Evolutionary conservation across 2,113 vertebrate species (phyloP).

Genomic region (Vireo altiloquus): DNA sequence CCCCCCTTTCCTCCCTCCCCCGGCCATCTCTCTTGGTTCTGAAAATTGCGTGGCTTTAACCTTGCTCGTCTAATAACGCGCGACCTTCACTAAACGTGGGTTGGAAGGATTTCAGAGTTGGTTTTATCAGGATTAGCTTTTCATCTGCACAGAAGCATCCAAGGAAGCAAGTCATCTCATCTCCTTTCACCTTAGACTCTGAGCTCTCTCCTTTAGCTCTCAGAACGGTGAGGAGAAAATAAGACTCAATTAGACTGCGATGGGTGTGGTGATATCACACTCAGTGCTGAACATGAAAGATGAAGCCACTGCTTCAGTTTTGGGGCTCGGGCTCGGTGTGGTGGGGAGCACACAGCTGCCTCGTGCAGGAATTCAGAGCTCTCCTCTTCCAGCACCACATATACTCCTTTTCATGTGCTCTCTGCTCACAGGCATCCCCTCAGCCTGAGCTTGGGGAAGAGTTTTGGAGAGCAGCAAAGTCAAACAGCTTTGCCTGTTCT

Average conservation of each 20-base stretch:
- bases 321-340: slow-evolving; percentile 10
- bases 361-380: slow-evolving; percentile 20
- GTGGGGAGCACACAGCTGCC: not conserved
- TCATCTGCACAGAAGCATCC: slow-evolving; percentile 69
- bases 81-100: slow-evolving; percentile 68
- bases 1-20: not conserved
- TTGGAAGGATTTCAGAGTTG: slow-evolving; percentile 75
- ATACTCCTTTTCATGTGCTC: slow-evolving; percentile 41
- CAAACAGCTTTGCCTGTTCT: too few species aligned
- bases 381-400: not conserved
- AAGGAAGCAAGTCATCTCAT: slow-evolving; percentile 67
- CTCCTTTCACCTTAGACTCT: slow-evolving; percentile 66
- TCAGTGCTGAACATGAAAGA: slow-evolving; percentile 19
- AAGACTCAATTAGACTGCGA: slow-evolving; percentile 43
- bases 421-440: not conserved
- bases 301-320: not conserved
- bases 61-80: slow-evolving; percentile 61
- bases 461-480: too few species aligned
- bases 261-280: slow-evolving; percentile 25
- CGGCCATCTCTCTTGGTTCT: not conserved
- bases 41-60: slow-evolving; percentile 61
- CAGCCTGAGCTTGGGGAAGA: not conserved
- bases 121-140: slow-evolving; percentile 77
- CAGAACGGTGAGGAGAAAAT: slow-evolving; percentile 53
- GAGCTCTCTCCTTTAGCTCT: slow-evolving; percentile 67